phyloP scores from a whole-genome alignment of 2,888 invertebrate species.

The Rotaria sp. region DNA sequence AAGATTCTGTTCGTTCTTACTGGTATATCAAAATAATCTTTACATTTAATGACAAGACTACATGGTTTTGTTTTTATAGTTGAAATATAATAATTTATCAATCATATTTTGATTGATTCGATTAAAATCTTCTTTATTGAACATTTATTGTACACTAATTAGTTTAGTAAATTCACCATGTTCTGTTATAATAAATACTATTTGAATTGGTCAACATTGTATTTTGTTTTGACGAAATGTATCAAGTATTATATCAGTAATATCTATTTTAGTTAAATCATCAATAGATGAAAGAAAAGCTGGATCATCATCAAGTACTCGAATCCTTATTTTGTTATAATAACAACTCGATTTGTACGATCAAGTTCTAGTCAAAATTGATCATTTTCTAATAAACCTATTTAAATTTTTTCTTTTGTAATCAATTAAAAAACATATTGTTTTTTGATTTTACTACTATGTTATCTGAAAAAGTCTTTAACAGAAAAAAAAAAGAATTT shows the following conservation, averaged over 20 bases:
- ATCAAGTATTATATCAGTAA: too few relatives aligned
- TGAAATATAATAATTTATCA: constrained; percentile 53
- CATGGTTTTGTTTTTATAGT: constrained; percentile 43
- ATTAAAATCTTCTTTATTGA: constrained; percentile 67
- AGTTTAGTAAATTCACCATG: constrained; percentile 77
- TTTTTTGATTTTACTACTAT: too few relatives aligned
- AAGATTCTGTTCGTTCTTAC: not conserved
- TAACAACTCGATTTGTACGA: constrained; percentile 63
- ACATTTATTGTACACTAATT: not conserved
- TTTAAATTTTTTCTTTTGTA: too few relatives aligned
- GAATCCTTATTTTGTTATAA: constrained; percentile 96
- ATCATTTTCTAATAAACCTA: not conserved
- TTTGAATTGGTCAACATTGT: constrained; percentile 87
- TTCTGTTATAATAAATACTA: constrained; percentile 94
- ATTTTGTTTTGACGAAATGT: constrained; percentile 68
- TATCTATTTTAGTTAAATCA: too few relatives aligned
- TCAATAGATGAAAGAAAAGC: constrained; percentile 78
- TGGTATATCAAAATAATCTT: constrained; percentile 70
- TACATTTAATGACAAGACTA: constrained; percentile 67
- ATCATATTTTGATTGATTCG: constrained; percentile 55
- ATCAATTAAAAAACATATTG: too few relatives aligned
- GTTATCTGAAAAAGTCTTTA: constrained; percentile 82
- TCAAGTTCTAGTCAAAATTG: constrained; percentile 63
- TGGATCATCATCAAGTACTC: constrained; percentile 90
- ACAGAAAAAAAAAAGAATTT: too few relatives aligned